These are phyloP conservation scores for Patagioenas fasciata DNA, from an alignment of 2,113 vertebrate species.

Conservation along the genomic window DNA sequence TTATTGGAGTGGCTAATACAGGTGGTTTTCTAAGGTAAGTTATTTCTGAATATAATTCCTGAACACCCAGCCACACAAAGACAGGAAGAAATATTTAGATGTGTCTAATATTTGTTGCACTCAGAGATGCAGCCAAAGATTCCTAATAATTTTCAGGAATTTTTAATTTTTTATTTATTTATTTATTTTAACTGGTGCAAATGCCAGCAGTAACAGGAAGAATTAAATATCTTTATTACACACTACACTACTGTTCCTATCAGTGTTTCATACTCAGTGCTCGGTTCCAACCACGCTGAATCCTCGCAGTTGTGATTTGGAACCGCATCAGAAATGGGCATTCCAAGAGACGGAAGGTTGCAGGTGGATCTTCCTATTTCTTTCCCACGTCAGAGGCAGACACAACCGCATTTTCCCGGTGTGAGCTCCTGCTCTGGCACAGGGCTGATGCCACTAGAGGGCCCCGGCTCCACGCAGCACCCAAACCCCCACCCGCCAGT, in stretches of 20 bases:
- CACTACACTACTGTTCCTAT: rapidly evolving
- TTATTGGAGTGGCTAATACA: constrained; percentile 7
- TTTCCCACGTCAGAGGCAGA: rapidly evolving
- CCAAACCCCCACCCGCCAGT: background rate
- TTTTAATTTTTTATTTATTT: too few relatives aligned
- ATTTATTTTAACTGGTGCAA: background rate
- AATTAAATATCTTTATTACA: background rate
- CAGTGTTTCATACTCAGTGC: background rate
- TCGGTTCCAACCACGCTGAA: background rate
- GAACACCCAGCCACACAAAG: background rate
- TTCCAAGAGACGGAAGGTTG: rapidly evolving
- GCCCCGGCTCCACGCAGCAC: constrained; percentile 5
- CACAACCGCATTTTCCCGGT: background rate
- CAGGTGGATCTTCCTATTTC: rapidly evolving
- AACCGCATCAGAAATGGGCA: background rate
- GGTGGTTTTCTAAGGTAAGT: constrained; percentile 19
- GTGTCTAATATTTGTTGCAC: background rate
- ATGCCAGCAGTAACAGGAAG: background rate
- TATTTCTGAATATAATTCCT: background rate
- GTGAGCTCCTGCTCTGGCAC: background rate
- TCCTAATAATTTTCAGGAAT: background rate
- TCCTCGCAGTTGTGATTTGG: background rate
- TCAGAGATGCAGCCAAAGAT: background rate
- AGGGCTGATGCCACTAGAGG: constrained; percentile 57
- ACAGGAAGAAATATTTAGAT: background rate